Base-by-base conservation (phyloP, 2,888 invertebrate genomes). In the Troides aeacus region DNA sequence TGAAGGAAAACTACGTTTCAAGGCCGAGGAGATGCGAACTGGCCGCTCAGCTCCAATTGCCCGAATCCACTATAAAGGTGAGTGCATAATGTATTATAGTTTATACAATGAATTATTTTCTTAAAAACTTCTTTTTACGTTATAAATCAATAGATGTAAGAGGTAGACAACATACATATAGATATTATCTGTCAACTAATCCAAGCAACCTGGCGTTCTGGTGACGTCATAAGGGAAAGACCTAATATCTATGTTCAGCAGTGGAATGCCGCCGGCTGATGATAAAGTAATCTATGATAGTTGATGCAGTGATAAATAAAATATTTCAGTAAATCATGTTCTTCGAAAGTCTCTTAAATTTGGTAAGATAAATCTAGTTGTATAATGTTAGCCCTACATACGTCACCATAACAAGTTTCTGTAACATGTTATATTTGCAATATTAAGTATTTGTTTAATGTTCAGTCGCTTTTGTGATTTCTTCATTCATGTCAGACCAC, bases 11-110 rank as follows among this genome's bases (percentile, higher is more conserved):
- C 88, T 99, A 99, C 88, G 99, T 99, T 0, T 98, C 98, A 0
- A 93, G 99, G 68, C 99, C 99, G 0, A 93, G 98, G 71, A 93
- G 99, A 73, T 98, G 99, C 84, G 99, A 99, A 86, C 91, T 99
- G 57, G 99, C 99, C 0, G 95, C 97, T 0, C 97, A 98, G 79
- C 93, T 99, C 21, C 97, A 97, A 75, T 93, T 99, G 15, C 99
- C 99, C 0, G 99, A 99, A 87, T 97, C 98, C 42, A 99, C 99
- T 2, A 99, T 99, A 76, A 99, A 99, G 96, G 99, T 99, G 90
- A 79, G 81, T 66, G 50, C 5, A 61, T 60, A 18, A 36, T 61
- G 7, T 21, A n/a, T 61, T 61, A 39, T 10, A 39, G 10, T 39
- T 39, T 39, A 39, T 39, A 10, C 7, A 39, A 10, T 39, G 39